These are phyloP conservation scores for Rhipidura dahli DNA, from an alignment of 2,113 vertebrate species.

Conservation along the genomic window DNA sequence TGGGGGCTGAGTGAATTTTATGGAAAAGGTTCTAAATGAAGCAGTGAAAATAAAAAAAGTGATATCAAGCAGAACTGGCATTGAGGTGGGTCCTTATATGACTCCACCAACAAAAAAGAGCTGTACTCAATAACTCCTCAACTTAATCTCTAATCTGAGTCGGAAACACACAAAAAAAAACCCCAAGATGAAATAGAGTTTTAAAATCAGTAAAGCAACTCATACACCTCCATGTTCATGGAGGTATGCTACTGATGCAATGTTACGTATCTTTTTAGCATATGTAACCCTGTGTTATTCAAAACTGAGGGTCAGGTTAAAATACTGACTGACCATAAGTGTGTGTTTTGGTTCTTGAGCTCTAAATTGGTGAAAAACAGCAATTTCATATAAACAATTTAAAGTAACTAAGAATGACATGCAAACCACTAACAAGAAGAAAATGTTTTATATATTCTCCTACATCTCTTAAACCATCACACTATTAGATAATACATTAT, in stretches of 20 bases:
- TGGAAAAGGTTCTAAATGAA: neutral
- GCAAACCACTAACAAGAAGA: neutral
- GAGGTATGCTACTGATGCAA: neutral
- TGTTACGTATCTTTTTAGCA: neutral
- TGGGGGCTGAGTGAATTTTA: neutral
- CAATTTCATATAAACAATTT: neutral
- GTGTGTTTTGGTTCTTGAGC: neutral
- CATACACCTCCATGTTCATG: neutral
- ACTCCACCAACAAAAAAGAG: neutral
- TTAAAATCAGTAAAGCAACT: neutral
- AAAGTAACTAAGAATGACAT: neutral
- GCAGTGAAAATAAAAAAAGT: neutral
- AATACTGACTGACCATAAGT: slow-evolving; percentile 35
- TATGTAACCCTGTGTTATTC: neutral
- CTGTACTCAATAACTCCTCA: neutral
- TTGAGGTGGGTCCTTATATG: neutral
- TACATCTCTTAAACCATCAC: neutral
- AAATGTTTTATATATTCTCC: slow-evolving; percentile 22
- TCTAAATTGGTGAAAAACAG: slow-evolving; percentile 58
- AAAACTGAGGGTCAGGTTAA: neutral
- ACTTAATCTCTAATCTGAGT: neutral
- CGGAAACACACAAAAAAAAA: neutral
- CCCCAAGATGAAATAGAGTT: neutral
- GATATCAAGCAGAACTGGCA: neutral
- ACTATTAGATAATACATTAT: neutral